A percentile compares a stretch with the other conserved stretches of the same genome.
These are phyloP conservation scores for Simalia tracyae DNA, from an alignment of 2,797 vertebrate species.

Conservation along the genomic window DNA sequence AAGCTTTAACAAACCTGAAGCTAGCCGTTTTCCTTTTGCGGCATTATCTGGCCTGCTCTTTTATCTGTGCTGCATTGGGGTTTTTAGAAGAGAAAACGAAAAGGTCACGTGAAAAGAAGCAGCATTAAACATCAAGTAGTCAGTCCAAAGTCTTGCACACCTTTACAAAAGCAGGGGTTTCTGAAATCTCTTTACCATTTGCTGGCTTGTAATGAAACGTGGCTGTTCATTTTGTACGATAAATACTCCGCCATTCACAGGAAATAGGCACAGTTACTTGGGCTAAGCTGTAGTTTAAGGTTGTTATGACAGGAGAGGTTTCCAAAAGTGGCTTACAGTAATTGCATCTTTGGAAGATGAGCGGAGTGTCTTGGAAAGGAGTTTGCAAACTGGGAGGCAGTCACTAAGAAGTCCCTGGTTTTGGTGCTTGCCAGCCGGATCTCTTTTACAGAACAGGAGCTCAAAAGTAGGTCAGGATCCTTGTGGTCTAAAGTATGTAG, in stretches of 20 bases:
- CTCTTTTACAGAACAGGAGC: neutral
- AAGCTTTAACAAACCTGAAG: neutral
- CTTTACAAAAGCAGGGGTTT: no score
- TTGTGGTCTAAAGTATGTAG: neutral
- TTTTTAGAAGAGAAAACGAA: no score
- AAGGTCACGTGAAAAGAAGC: neutral
- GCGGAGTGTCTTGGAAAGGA: no score
- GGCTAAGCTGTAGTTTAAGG: neutral
- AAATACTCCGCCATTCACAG: no score
- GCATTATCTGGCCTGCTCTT: neutral
- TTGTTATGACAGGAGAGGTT: neutral
- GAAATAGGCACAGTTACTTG: neutral
- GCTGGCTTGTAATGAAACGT: no score
- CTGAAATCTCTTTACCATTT: no score
- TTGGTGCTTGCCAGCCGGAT: no score
- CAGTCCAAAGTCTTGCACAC: no score
- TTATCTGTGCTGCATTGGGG: neutral
- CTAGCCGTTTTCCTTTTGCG: neutral
- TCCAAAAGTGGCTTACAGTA: neutral
- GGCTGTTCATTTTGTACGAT: no score
- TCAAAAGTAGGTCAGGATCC: neutral
- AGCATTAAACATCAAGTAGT: no score
- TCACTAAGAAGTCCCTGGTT: no score
- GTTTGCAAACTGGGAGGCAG: no score
- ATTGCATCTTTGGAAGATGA: neutral